These are phyloP conservation scores for Heliconius nattereri DNA, from an alignment of 1,140 invertebrate species.

Conservation along the genomic window DNA sequence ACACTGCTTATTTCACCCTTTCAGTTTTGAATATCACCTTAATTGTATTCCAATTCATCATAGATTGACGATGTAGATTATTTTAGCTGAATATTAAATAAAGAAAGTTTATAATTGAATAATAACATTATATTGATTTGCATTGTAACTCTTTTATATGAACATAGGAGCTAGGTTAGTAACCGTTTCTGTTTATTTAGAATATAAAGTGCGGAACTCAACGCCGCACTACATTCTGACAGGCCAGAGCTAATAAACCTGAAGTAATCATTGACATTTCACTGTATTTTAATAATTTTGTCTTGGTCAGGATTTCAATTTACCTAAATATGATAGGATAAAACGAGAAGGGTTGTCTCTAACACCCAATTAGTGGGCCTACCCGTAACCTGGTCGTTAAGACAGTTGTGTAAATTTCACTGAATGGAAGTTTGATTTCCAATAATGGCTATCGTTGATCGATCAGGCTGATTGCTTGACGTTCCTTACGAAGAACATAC, in stretches of 20 bases:
- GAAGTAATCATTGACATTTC: too few relatives aligned
- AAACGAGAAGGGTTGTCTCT: background rate
- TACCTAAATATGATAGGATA: too few relatives aligned
- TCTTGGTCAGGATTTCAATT: too few relatives aligned
- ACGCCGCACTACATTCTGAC: too few relatives aligned
- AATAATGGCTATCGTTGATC: background rate
- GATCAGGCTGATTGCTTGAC: background rate
- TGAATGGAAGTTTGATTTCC: background rate
- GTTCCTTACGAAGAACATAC: background rate
- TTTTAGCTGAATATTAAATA: background rate
- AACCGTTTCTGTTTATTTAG: too few relatives aligned
- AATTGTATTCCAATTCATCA: background rate
- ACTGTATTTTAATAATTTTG: too few relatives aligned
- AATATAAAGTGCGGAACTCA: too few relatives aligned
- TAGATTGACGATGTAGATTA: background rate
- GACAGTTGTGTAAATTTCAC: background rate
- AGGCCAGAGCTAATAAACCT: too few relatives aligned
- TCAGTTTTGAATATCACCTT: slow-evolving; percentile 17
- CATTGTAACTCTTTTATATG: too few relatives aligned
- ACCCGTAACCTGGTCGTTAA: background rate
- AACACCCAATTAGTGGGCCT: background rate
- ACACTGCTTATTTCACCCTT: slow-evolving; percentile 10
- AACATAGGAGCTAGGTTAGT: too few relatives aligned
- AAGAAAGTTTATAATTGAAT: background rate
- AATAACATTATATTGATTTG: background rate